phyloP scores from a whole-genome alignment of 2,888 invertebrate genomes.

The Plebejus argus region DNA sequence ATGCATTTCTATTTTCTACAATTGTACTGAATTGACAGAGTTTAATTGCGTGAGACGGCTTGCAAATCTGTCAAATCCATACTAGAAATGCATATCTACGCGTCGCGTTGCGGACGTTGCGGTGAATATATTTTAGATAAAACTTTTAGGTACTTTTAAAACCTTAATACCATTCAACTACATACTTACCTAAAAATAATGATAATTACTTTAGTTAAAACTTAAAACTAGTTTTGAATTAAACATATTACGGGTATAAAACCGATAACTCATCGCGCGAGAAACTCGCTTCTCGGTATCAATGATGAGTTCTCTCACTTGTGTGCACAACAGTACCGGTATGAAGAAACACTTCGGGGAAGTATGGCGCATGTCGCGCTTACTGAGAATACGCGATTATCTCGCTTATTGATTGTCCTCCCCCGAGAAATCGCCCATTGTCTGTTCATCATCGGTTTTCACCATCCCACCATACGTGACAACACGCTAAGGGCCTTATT shows the following conservation, averaged over 20 bases:
- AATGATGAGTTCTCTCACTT: slow-evolving; percentile 28
- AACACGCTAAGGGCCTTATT: neutral
- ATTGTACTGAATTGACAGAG: too few species aligned
- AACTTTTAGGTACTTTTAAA: too few species aligned
- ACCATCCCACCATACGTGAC: neutral
- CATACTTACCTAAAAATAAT: too few species aligned
- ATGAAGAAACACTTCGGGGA: slow-evolving; percentile 59
- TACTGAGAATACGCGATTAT: slow-evolving; percentile 65
- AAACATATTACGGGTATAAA: neutral
- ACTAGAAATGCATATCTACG: too few species aligned
- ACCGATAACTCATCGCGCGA: neutral
- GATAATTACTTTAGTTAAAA: too few species aligned
- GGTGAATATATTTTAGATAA: too few species aligned
- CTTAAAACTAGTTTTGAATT: neutral
- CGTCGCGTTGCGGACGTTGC: too few species aligned
- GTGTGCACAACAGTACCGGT: slow-evolving; percentile 48
- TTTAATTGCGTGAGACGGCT: too few species aligned
- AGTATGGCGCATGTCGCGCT: slow-evolving; percentile 58
- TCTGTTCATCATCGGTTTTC: slow-evolving; percentile 39
- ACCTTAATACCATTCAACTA: too few species aligned
- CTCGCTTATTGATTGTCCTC: slow-evolving; percentile 48
- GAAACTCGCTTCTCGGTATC: slow-evolving; percentile 38
- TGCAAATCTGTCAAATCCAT: too few species aligned
- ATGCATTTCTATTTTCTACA: too few species aligned
- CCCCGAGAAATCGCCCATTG: slow-evolving; percentile 51